Percentiles rank a stretch among this genome's conserved stretches.
Evolutionary conservation across 2,113 vertebrate species (phyloP).

Genomic region (Pogonocichla stellata): DNA sequence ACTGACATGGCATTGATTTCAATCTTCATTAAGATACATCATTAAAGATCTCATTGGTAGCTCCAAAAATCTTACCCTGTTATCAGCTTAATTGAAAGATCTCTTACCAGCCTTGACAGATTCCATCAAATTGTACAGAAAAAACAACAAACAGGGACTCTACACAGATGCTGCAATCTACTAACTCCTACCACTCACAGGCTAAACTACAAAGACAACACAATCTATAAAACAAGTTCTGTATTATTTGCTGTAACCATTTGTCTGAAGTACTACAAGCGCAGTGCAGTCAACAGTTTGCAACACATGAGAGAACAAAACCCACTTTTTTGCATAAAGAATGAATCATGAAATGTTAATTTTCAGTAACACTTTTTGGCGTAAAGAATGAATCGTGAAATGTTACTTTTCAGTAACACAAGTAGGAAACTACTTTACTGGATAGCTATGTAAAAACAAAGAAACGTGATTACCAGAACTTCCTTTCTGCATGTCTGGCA

Average conservation of each 20-base stretch:
- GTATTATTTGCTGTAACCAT: background rate
- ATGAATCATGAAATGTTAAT: too few species aligned
- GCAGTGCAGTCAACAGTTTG: background rate
- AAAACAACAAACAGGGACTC: background rate
- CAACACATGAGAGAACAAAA: background rate
- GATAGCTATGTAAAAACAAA: background rate
- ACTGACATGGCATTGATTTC: background rate
- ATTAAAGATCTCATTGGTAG: background rate
- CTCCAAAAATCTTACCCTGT: background rate
- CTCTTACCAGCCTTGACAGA: background rate
- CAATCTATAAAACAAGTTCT: background rate
- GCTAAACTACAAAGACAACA: background rate
- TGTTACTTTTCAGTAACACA: background rate
- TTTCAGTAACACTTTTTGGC: too few species aligned
- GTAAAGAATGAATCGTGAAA: background rate
- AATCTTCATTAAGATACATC: background rate
- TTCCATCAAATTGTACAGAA: background rate
- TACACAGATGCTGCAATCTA: background rate
- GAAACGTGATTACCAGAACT: slow-evolving; percentile 67
- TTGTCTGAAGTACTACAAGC: background rate
- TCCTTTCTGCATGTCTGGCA: slow-evolving; percentile 59
- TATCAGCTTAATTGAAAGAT: background rate
- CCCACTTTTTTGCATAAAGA: accelerated
- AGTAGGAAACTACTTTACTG: background rate
- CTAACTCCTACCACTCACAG: background rate